Conservation (phyloP, 2,797 vertebrate genomes). For the Ceryle rudis region DNA sequence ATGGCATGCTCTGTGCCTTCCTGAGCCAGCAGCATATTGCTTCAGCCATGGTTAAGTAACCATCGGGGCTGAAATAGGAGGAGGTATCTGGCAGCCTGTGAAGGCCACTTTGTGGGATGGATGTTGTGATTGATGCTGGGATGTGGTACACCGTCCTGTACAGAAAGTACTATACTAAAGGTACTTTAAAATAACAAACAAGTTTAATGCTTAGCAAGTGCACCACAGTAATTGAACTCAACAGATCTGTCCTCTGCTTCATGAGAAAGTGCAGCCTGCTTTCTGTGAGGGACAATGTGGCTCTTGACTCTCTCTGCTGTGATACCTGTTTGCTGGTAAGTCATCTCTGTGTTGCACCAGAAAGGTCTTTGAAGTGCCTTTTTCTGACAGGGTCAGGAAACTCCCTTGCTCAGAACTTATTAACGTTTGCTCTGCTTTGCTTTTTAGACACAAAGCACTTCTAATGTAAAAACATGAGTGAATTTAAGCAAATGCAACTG, state of each 20-base stretch:
- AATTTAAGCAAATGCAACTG: not conserved
- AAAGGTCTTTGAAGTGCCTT: not conserved
- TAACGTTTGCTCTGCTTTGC: not conserved
- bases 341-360: not conserved
- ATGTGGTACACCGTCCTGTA: not conserved
- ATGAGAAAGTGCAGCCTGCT: not conserved
- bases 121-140: not conserved
- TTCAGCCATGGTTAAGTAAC: not conserved
- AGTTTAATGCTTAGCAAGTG: not conserved
- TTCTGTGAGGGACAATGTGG: not conserved
- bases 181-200: not conserved
- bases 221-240: not conserved
- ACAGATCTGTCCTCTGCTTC: not conserved
- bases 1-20: not conserved
- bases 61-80: accelerated
- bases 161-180: not conserved
- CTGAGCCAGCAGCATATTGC: not conserved
- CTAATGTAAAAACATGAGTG: not conserved
- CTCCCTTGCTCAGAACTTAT: not conserved
- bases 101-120: not conserved
- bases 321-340: not conserved
- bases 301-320: not conserved
- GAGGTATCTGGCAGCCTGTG: not conserved
- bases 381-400: not conserved
- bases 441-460: not conserved